phyloP scores from a whole-genome alignment of 2,888 invertebrate genomes.

The Hypsopygia costalis region DNA sequence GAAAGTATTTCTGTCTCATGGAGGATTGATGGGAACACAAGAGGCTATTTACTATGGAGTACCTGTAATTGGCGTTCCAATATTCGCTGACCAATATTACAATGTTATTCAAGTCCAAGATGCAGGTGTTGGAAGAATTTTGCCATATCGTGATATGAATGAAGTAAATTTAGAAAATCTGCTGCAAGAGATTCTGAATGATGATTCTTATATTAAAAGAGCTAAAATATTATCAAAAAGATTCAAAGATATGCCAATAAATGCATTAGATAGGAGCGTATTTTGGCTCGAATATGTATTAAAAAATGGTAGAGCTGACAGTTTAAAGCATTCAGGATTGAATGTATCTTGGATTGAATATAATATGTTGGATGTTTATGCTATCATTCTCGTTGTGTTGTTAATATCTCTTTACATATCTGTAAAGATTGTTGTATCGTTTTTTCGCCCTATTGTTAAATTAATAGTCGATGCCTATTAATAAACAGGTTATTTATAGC shows the following conservation, averaged over 20 bases:
- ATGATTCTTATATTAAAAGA: constrained; percentile 47
- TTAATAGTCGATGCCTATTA: too few relatives aligned
- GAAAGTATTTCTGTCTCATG: constrained; percentile 83
- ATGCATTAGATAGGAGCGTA: constrained; percentile 67
- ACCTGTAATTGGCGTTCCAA: constrained; percentile 74
- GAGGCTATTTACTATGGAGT: constrained; percentile 82
- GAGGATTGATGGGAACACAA: constrained; percentile 82
- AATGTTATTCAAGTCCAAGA: constrained; percentile 62
- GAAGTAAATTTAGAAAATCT: constrained; percentile 48
- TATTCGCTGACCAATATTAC: constrained; percentile 73
- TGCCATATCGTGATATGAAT: constrained; percentile 63
- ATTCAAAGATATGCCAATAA: constrained; percentile 77
- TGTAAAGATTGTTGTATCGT: neutral
- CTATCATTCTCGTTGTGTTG: constrained; percentile 31
- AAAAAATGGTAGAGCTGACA: constrained; percentile 73
- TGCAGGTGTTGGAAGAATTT: constrained; percentile 59
- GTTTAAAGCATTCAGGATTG: constrained; percentile 69
- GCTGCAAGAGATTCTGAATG: constrained; percentile 54
- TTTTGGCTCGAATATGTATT: constrained; percentile 81
- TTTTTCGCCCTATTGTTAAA: too few relatives aligned
- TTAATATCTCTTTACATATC: constrained; percentile 22
- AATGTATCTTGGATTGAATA: constrained; percentile 61
- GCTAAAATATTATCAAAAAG: constrained; percentile 59
- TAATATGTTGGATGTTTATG: constrained; percentile 66
- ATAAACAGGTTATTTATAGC: too few relatives aligned